A percentile compares a stretch with the other conserved stretches of the same genome.
phyloP scores from a whole-genome alignment of 2,888 invertebrate species.

The Xanthostigma xanthostigma region DNA sequence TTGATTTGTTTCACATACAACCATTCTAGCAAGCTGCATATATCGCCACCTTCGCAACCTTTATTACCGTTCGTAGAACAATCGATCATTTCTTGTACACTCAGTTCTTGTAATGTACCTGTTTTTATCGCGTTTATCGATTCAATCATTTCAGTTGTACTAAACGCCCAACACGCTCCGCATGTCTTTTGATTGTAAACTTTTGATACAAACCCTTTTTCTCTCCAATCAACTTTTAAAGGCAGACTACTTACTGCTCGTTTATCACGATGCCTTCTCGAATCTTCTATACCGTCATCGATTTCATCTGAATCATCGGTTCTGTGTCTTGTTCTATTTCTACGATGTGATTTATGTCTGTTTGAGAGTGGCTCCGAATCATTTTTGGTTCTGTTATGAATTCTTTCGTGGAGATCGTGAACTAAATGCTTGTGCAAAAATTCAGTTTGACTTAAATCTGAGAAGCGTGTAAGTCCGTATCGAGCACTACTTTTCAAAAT shows the following conservation, averaged over 20 bases:
- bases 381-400: neutral
- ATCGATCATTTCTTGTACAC: slow-evolving; percentile 71
- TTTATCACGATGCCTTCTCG: neutral
- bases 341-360: neutral
- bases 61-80: slow-evolving; percentile 57
- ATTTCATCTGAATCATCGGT: neutral
- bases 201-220: slow-evolving; percentile 46
- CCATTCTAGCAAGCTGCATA: slow-evolving; percentile 65
- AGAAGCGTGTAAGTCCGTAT: slow-evolving; percentile 4
- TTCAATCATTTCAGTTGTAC: slow-evolving; percentile 58
- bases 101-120: slow-evolving; percentile 42
- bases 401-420: neutral
- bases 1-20: slow-evolving; percentile 37
- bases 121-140: slow-evolving; percentile 57
- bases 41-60: slow-evolving; percentile 71
- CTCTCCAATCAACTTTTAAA: slow-evolving; percentile 28
- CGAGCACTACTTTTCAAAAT: slow-evolving; percentile 3
- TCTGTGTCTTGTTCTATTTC: neutral
- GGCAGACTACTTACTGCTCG: slow-evolving; percentile 14
- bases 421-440: slow-evolving; percentile 1
- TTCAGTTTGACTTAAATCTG: slow-evolving; percentile 1
- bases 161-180: slow-evolving; percentile 82
- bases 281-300: neutral
- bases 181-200: slow-evolving; percentile 59
- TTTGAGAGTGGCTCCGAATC: neutral